A percentile compares a stretch with the other conserved stretches of the same genome.
These are phyloP conservation scores for Chironomus riparius DNA, from an alignment of 2,888 invertebrate genomes.

Conservation along the genomic window DNA sequence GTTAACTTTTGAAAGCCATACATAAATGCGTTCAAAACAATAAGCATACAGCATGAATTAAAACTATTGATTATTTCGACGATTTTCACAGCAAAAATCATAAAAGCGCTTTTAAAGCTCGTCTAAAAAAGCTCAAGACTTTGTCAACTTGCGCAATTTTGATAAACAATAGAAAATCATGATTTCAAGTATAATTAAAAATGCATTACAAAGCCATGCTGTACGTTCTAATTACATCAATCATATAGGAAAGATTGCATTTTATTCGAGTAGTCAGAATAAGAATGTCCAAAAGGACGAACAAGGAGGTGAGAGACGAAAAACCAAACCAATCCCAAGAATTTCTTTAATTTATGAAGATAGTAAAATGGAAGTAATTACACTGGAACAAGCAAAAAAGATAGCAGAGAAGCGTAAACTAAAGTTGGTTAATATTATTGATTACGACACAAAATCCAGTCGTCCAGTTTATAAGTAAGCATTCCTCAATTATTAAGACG, in stretches of 20 bases:
- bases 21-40: too few species aligned
- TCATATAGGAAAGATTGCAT: not conserved
- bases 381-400: slow-evolving; percentile 60
- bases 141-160: too few species aligned
- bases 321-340: slow-evolving; percentile 35
- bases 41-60: too few species aligned
- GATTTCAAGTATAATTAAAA: not conserved
- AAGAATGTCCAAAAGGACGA: not conserved
- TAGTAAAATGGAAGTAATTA: slow-evolving; percentile 49
- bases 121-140: too few species aligned
- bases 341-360: slow-evolving; percentile 57
- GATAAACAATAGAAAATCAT: not conserved
- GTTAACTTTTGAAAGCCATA: too few species aligned
- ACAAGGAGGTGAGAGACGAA: not conserved
- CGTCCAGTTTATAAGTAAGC: slow-evolving; percentile 55
- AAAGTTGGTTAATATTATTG: slow-evolving; percentile 58
- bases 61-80: too few species aligned
- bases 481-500: not conserved
- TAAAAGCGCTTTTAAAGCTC: too few species aligned
- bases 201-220: not conserved
- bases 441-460: slow-evolving; percentile 57
- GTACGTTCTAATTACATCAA: not conserved
- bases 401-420: slow-evolving; percentile 58
- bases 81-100: too few species aligned
- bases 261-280: not conserved